A percentile compares a stretch with the other conserved stretches of the same genome.
Evolutionary conservation across 2,888 invertebrate genomes (phyloP).

Genomic region (Rotaria magnacalcarata): DNA sequence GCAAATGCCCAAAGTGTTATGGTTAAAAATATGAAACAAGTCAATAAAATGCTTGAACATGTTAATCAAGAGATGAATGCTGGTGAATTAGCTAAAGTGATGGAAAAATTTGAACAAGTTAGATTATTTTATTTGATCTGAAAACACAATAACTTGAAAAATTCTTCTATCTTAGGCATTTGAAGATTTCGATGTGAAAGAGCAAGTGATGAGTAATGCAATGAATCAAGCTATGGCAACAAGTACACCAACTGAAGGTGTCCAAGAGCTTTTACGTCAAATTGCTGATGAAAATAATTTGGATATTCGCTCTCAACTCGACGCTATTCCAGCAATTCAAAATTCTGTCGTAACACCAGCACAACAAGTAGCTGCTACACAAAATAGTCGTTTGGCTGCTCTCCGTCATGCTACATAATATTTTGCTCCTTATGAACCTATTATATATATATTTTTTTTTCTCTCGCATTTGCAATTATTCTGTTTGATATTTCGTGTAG

Average conservation of each 20-base stretch:
- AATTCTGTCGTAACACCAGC: constrained; percentile 38
- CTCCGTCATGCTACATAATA: constrained; percentile 21
- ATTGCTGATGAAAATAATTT: constrained; percentile 64
- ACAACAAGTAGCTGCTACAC: constrained; percentile 45
- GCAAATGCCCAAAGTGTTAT: not conserved
- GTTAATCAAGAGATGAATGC: constrained; percentile 4
- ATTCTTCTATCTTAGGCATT: not conserved
- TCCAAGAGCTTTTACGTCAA: constrained; percentile 59
- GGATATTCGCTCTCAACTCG: constrained; percentile 61
- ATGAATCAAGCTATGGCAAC: constrained; percentile 63
- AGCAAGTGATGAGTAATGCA: constrained; percentile 61
- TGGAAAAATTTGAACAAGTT: constrained; percentile 16
- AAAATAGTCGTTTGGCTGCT: not conserved
- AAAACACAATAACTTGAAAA: not conserved
- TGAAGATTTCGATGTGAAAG: constrained; percentile 64
- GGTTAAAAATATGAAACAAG: constrained; percentile 10
- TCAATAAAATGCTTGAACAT: not conserved
- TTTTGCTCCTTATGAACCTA: not conserved
- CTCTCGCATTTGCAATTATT: too few species aligned
- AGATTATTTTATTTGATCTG: not conserved
- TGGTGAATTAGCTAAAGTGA: not conserved
- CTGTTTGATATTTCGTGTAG: too few species aligned
- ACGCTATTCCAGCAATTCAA: constrained; percentile 54
- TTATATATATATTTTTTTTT: not conserved
- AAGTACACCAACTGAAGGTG: constrained; percentile 61